phyloP scores from a whole-genome alignment of 2,797 vertebrate species.

The Sciurus vulgaris region DNA sequence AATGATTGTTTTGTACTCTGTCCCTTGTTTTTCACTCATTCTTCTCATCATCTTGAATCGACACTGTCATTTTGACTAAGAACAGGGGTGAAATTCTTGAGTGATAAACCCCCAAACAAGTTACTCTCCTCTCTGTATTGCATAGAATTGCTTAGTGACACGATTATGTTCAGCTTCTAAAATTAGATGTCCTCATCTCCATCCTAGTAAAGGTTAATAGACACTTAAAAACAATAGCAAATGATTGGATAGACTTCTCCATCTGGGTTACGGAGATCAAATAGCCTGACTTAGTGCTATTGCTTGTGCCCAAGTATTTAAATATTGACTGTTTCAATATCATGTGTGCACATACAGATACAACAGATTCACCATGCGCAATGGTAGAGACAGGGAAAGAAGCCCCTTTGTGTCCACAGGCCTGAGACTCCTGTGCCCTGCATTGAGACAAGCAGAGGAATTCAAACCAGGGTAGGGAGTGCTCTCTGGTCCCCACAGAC shows the following conservation, averaged over 20 bases:
- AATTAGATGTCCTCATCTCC: conserved; percentile 61
- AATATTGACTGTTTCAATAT: conserved; percentile 23
- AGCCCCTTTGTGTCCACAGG: neutral
- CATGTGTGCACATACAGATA: neutral
- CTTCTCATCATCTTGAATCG: conserved; percentile 8
- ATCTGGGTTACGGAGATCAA: conserved; percentile 12
- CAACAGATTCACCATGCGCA: neutral
- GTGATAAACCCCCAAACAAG: conserved; percentile 38
- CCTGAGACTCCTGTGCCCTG: neutral
- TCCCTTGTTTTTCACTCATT: neutral
- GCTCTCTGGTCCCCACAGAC: neutral
- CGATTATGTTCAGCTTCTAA: conserved; percentile 62
- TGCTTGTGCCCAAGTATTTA: neutral
- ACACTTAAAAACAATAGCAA: conserved; percentile 64
- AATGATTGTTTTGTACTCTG: neutral
- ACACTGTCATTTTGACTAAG: conserved; percentile 21
- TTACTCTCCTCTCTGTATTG: conserved; percentile 29
- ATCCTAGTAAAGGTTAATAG: conserved; percentile 69
- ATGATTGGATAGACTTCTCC: conserved; percentile 54
- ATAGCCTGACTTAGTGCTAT: neutral
- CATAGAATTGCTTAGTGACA: conserved; percentile 52
- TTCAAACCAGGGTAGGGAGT: rapidly evolving
- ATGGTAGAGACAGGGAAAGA: neutral
- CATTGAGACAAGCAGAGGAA: neutral
- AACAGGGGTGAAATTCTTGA: neutral